Evolutionary conservation across 2,113 vertebrate genomes (phyloP), one percentile per base, ranked within the genome.

Genomic region (Chionomys nivalis): DNA sequence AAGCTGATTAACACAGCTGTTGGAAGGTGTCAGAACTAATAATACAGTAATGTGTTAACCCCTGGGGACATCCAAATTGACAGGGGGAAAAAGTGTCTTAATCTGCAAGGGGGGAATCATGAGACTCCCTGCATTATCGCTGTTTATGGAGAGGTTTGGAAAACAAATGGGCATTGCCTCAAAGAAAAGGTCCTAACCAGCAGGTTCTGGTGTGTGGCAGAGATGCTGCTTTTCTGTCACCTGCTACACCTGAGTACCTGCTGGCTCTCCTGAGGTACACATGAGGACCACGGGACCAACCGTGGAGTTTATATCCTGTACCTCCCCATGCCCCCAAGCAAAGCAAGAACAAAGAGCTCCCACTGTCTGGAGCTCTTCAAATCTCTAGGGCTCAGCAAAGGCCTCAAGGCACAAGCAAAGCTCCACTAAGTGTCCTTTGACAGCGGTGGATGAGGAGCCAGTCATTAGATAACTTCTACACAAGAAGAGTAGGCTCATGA

Each of bases 71-170:
- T 33, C 39, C 63, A 7, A 3, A 12, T 8, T 13, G 28, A 66
- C n/a, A 39, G 13, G n/a, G 24, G 3, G 5, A 24, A 24, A 24
- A 33, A 13, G n/a, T 28, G 7, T 21, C 58, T 86, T 85, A 24
- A 58, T 44, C 42, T 36, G 9, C 55, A 5, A 19, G 73, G 36
- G 52, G 87, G 36, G 33, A 82, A 7, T 33, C 75, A 36, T 13
- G 65, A 26, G 55, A 17, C 10, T 17, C 36, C 44, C 31, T 3
- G 0, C 0, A 1, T 47, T 19, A 10, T 0, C 3, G 8, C 0
- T 65, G 14, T 66, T 36, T 28, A 11, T 49, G 0, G 75, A n/a
- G 61, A 1, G 61, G n/a, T 11, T 68, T 86, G 10, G 58, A 39
- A 77, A 33, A 58, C 19, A 58, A 14, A 8, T 33, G 7, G 7